Evolutionary conservation across 2,113 vertebrate genomes (phyloP).

Genomic region (Arenaria interpres): DNA sequence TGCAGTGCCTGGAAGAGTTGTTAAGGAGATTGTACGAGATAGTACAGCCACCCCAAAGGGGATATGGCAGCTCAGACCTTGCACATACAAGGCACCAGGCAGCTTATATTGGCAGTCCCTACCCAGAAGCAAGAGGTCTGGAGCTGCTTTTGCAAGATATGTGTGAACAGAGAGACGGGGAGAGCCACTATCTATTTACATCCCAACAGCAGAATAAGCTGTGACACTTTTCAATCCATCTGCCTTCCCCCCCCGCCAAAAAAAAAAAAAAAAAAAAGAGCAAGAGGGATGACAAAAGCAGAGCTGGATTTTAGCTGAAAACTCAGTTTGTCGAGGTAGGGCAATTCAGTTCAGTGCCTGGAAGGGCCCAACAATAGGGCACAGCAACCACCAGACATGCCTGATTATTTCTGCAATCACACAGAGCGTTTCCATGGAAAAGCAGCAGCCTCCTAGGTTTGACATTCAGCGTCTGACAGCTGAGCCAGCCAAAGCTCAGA

Average conservation of each 20-base stretch:
- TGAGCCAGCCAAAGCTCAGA: slow-evolving; percentile 15
- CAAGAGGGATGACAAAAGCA: background rate
- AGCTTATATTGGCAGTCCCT: background rate
- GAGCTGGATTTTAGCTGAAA: background rate
- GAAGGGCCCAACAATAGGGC: slow-evolving; percentile 15
- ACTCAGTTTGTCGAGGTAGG: background rate
- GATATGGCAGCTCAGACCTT: background rate
- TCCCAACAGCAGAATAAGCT: background rate
- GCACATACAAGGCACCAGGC: background rate
- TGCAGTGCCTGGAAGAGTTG: background rate
- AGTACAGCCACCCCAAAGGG: background rate
- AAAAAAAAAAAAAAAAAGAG: background rate
- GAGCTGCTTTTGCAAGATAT: background rate
- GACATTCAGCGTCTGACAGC: slow-evolving; percentile 18
- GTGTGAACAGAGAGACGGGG: background rate
- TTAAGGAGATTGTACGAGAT: accelerated
- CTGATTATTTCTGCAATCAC: slow-evolving; percentile 28
- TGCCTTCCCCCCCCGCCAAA: accelerated
- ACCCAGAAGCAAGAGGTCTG: background rate
- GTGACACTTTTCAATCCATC: background rate
- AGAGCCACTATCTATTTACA: background rate
- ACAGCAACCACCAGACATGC: background rate
- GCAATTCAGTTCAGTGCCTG: background rate
- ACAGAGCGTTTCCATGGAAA: slow-evolving; percentile 62
- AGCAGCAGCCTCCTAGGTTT: slow-evolving; percentile 15